Percentiles rank a stretch among this genome's conserved stretches.
These are phyloP conservation scores for Xestia xanthographa DNA, from an alignment of 2,888 invertebrate species.

Conservation along the genomic window DNA sequence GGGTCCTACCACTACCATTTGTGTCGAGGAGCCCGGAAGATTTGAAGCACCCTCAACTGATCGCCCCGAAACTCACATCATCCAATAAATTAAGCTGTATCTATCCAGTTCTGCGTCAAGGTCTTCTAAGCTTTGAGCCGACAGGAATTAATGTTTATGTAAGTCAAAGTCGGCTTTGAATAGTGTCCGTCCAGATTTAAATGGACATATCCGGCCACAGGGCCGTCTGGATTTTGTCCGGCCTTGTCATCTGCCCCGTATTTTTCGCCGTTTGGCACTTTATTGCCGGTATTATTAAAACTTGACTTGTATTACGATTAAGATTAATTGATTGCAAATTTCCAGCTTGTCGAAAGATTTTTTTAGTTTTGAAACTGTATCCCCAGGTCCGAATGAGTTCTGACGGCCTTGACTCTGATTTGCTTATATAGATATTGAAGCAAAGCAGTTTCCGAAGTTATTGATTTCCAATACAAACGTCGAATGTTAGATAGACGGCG, in stretches of 20 bases:
- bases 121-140: not conserved
- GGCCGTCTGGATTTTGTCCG: not conserved
- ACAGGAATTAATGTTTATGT: not conserved
- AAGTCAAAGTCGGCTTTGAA: not conserved
- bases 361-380: not conserved
- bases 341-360: not conserved
- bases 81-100: not conserved
- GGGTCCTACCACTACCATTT: not conserved
- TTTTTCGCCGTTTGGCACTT: slow-evolving; percentile 1
- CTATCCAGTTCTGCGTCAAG: not conserved
- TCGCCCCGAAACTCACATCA: not conserved
- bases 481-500: not conserved
- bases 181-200: not conserved
- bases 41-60: too few relatives aligned
- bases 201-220: not conserved
- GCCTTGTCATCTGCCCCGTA: not conserved
- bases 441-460: not conserved
- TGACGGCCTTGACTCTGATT: not conserved
- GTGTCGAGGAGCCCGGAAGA: not conserved
- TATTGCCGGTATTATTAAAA: not conserved
- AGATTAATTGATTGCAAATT: not conserved
- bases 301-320: not conserved
- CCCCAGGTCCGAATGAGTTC: not conserved
- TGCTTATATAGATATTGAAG: not conserved
- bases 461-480: not conserved